phyloP scores from a whole-genome alignment of 2,113 vertebrate genomes.

The Conger conger region DNA sequence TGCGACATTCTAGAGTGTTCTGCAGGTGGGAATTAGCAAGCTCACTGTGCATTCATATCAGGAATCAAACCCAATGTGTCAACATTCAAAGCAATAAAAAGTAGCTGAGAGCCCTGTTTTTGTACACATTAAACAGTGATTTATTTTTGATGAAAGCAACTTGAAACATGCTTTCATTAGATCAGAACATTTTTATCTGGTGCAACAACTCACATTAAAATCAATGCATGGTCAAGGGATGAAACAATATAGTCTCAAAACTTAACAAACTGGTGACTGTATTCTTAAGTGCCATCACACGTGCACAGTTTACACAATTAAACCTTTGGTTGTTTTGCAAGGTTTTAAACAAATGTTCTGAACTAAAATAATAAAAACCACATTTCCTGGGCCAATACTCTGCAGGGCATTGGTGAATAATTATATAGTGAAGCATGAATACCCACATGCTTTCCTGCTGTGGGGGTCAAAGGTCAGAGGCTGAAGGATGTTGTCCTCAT shows the following conservation, averaged over 20 bases:
- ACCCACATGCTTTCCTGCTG: slow-evolving; percentile 17
- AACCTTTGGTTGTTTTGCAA: not conserved
- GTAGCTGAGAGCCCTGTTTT: not conserved
- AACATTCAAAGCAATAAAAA: not conserved
- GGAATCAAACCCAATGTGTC: not conserved
- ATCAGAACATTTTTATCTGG: not conserved
- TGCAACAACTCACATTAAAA: not conserved
- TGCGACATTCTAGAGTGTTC: not conserved
- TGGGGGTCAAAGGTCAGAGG: slow-evolving; percentile 13
- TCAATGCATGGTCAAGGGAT: not conserved
- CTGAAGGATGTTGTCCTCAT: slow-evolving; percentile 7
- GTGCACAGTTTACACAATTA: not conserved
- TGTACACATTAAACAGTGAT: not conserved
- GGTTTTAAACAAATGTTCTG: not conserved
- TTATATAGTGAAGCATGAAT: not conserved
- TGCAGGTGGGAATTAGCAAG: not conserved
- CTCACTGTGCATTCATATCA: not conserved
- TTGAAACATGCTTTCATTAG: not conserved
- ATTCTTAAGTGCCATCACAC: too few relatives aligned
- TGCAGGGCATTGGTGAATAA: not conserved
- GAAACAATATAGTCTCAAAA: not conserved
- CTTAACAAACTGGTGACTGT: not conserved
- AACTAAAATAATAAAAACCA: not conserved
- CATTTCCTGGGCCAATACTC: not conserved
- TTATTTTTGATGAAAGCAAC: not conserved